Evolutionary conservation across 1,140 invertebrate genomes (phyloP).

Genomic region (Rhizoglyphus robini): DNA sequence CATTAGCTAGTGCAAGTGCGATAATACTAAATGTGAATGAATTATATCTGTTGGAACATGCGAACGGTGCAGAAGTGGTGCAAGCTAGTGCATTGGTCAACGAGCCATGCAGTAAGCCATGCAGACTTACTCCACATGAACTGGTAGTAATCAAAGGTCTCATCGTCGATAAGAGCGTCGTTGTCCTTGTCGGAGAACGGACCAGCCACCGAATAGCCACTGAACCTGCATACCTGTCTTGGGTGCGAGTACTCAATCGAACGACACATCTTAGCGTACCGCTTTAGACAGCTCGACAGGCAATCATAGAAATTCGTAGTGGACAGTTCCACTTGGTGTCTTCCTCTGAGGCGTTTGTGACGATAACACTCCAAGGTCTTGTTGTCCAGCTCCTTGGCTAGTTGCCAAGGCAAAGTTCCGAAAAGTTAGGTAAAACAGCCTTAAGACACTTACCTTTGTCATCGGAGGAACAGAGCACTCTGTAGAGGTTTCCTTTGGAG

Average conservation of each 20-base stretch:
- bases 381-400: slow-evolving; percentile 26
- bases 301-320: slow-evolving; percentile 71
- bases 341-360: slow-evolving; percentile 63
- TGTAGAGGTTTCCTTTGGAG: slow-evolving; percentile 28
- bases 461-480: slow-evolving; percentile 27
- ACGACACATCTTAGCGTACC: slow-evolving; percentile 41
- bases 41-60: neutral
- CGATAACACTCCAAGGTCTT: slow-evolving; percentile 75
- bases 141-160: slow-evolving; percentile 80
- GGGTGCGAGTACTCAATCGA: slow-evolving; percentile 74
- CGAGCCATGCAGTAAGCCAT: neutral
- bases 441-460: slow-evolving; percentile 30
- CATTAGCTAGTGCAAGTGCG: too few relatives aligned
- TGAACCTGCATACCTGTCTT: slow-evolving; percentile 63
- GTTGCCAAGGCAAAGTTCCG: too few relatives aligned
- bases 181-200: neutral
- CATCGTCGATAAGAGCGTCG: slow-evolving; percentile 57
- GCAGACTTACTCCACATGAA: slow-evolving; percentile 50
- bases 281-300: slow-evolving; percentile 67
- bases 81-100: neutral
- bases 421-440: neutral
- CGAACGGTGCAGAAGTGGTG: neutral
- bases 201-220: slow-evolving; percentile 49
- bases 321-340: slow-evolving; percentile 75
- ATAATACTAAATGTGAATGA: too few relatives aligned